phyloP scores from a whole-genome alignment of 2,888 invertebrate species.

The Cremastinae sp. region DNA sequence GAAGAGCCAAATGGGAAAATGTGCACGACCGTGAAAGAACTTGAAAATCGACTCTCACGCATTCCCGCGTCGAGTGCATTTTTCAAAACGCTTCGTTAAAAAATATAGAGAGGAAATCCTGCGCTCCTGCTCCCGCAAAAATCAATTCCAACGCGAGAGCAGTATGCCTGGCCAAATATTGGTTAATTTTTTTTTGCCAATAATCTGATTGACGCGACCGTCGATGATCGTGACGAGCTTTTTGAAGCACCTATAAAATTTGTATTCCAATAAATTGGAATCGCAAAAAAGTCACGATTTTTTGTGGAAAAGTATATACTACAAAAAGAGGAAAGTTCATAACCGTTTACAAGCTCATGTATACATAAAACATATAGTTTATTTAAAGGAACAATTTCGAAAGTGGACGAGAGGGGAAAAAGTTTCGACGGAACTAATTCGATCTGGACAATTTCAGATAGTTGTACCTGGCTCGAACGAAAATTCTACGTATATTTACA shows the following conservation, averaged over 20 bases:
- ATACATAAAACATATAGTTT: conserved; percentile 6
- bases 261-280: neutral
- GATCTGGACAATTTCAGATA: conserved; percentile 68
- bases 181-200: neutral
- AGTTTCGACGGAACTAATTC: conserved; percentile 66
- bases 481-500: conserved; percentile 21
- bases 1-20: conserved; percentile 9
- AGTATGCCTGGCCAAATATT: neutral
- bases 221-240: neutral
- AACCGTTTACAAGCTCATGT: too few relatives aligned
- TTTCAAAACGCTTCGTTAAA: conserved; percentile 21
- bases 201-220: neutral
- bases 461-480: conserved; percentile 10
- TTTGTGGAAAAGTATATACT: neutral
- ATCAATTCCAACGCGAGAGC: neutral
- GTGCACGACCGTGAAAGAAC: conserved; percentile 20
- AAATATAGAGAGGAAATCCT: neutral
- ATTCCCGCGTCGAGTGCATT: neutral
- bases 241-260: neutral
- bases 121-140: neutral
- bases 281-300: too few relatives aligned
- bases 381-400: conserved; percentile 17
- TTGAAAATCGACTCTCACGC: neutral
- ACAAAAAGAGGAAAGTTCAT: too few relatives aligned
- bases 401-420: conserved; percentile 32